Evolutionary conservation across 2,113 vertebrate genomes (phyloP), one percentile per base, ranked within the genome.

Genomic region (Sturnus vulgaris): DNA sequence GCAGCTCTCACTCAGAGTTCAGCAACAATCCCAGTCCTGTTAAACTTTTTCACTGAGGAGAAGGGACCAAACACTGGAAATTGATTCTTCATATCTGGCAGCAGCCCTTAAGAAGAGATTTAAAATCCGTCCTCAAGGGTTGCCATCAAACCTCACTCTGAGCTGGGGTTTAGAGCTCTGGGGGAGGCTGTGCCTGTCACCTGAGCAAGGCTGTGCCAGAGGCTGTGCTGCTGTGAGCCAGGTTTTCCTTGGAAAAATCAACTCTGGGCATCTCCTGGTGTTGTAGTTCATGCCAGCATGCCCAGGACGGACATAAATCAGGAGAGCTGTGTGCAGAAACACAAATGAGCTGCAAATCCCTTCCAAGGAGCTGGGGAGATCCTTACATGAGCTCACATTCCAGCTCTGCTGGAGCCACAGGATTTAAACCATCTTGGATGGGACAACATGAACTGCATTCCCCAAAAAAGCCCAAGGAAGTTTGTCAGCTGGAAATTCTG

Each of bases 371-470:
- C 12, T 52, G 53, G 5, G 16, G 44, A 28, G 24, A 37, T 3
- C 64, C 25, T 57, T 4, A 1, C 0, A 1, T 3, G 39, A 78
- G 18, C 55, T 90, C 42, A 56, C 21, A 2, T 5, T 14, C 33
- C 44, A 27, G 0, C 46, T 35, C 5, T 22, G 47, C 25, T 68
- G 42, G 1, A 85, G 30, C 46, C 52, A 27, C 13, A 0, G 7
- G 9, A 21, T 53, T 90, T 53, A 15, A 92, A 42, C 24, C 47
- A 13, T 6, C 42, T 31, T 20, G 57, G 56, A 53, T 59, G 28
- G 27, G 50, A 7, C 37, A 69, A 7, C 21, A 4, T 1, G 4
- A 61, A 21, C 46, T 73, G 11, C 2, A 1, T 21, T 53, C 46
- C 70, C 82, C 8, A 60, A 31, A 16, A 53, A 70, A 81, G 10